Conservation (phyloP, 64 coral and sea anemone genomes). For the Orbicella faveolata region DNA sequence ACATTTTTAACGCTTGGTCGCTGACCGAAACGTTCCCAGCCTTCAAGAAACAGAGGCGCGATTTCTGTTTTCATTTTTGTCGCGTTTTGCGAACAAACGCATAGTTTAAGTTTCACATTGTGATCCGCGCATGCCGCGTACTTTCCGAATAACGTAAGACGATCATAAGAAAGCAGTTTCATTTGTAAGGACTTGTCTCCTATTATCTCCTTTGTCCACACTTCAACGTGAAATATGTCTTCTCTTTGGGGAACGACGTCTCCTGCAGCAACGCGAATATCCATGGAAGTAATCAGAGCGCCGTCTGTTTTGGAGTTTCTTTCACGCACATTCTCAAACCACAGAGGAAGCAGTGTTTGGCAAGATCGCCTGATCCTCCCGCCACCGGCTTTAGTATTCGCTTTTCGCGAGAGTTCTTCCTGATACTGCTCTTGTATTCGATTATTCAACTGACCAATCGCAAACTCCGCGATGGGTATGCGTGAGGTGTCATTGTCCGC, state of each 20-base stretch:
- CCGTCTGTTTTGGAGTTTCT: constrained; percentile 33
- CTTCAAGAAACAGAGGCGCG: neutral
- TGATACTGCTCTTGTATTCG: constrained; percentile 35
- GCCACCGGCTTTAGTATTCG: neutral
- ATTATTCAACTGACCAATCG: constrained; percentile 44
- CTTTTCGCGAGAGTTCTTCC: neutral
- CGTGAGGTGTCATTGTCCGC: constrained; percentile 19
- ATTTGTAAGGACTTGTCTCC: constrained; percentile 55
- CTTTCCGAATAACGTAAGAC: constrained; percentile 67
- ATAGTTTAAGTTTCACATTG: constrained; percentile 61
- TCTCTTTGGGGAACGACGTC: constrained; percentile 46
- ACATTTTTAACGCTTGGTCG: neutral
- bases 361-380: constrained; percentile 15
- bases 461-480: constrained; percentile 37
- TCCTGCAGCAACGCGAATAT: constrained; percentile 52
- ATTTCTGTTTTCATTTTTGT: neutral
- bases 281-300: constrained; percentile 66
- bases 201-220: constrained; percentile 27
- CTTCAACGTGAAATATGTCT: constrained; percentile 75
- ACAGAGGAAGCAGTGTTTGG: constrained; percentile 31
- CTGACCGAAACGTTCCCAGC: neutral
- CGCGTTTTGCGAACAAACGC: constrained; percentile 55
- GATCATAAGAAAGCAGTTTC: constrained; percentile 65
- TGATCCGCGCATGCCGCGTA: constrained; percentile 67
- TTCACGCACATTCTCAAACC: constrained; percentile 78